These are phyloP conservation scores for Tragopan temminckii DNA, from an alignment of 2,797 vertebrate genomes.

Conservation along the genomic window DNA sequence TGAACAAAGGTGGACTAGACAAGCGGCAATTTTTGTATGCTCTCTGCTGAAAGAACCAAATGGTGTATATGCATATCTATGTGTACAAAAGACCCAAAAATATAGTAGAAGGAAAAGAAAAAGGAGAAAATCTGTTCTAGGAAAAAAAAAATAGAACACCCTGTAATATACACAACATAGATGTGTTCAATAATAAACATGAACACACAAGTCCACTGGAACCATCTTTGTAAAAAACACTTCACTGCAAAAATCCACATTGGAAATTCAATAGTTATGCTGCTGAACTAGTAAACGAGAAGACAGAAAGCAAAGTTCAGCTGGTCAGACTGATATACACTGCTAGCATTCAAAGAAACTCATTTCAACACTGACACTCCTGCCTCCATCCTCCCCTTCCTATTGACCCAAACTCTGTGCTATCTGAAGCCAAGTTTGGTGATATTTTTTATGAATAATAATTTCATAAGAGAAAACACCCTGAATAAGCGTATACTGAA, in stretches of 20 bases:
- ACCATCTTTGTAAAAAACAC: not conserved
- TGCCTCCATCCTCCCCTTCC: not conserved
- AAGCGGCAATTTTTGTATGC: not conserved
- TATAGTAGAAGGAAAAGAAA: not conserved
- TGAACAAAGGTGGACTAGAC: not conserved
- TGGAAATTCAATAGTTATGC: not conserved
- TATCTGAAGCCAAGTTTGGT: not conserved
- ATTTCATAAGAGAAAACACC: not conserved
- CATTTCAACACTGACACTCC: not conserved
- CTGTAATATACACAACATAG: not conserved
- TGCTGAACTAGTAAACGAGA: not conserved
- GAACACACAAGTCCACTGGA: not conserved
- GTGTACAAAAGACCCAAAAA: not conserved
- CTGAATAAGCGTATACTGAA: not conserved
- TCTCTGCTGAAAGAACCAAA: not conserved
- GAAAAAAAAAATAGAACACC: not conserved
- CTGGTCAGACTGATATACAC: not conserved
- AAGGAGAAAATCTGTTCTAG: not conserved
- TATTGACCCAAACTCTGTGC: not conserved
- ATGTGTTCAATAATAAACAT: not conserved
- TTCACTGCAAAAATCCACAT: not conserved
- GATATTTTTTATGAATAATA: not conserved
- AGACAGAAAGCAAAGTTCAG: not conserved
- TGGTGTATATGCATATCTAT: rapidly evolving
- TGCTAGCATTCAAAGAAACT: not conserved